Percentiles rank a stretch among this genome's conserved stretches.
Conservation (phyloP, 2,888 invertebrate genomes). For the Aelia acuminata region DNA sequence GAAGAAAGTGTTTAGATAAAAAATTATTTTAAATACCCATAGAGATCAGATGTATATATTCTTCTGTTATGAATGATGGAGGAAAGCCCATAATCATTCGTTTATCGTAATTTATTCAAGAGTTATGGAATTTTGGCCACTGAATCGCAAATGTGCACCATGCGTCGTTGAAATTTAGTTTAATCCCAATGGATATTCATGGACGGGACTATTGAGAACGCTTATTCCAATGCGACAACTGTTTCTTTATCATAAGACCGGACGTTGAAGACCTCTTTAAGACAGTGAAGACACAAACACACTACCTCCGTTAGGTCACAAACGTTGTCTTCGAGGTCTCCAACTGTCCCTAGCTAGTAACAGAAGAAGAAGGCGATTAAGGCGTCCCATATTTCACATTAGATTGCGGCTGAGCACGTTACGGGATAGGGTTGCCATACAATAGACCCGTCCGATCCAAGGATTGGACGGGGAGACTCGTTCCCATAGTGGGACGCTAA, state of each 20-base stretch:
- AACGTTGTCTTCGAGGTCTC: constrained; percentile 43
- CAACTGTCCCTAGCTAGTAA: constrained; percentile 4
- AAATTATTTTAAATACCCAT: too few species aligned
- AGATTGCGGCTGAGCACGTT: constrained; percentile 30
- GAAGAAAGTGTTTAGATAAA: too few species aligned
- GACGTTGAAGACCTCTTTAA: constrained; percentile 27
- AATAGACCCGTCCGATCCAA: constrained; percentile 7
- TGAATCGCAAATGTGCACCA: too few species aligned
- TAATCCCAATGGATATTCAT: not conserved
- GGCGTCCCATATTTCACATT: constrained; percentile 47
- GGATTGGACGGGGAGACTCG: constrained; percentile 50
- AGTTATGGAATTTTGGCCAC: too few species aligned
- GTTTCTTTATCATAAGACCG: constrained; percentile 4
- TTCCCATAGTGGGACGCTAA: constrained; percentile 51
- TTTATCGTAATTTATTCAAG: too few species aligned
- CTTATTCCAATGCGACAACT: constrained; percentile 6
- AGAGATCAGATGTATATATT: too few species aligned
- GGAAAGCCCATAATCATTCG: too few species aligned
- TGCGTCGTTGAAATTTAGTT: not conserved
- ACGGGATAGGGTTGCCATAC: constrained; percentile 37
- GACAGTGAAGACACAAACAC: not conserved
- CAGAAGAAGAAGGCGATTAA: not conserved
- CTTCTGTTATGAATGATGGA: too few species aligned
- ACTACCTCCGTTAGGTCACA: constrained; percentile 47
- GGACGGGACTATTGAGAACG: not conserved